Percentiles rank a stretch among this genome's conserved stretches.
phyloP scores from a whole-genome alignment of 2,797 vertebrate genomes.

The Enteromius mattozi region DNA sequence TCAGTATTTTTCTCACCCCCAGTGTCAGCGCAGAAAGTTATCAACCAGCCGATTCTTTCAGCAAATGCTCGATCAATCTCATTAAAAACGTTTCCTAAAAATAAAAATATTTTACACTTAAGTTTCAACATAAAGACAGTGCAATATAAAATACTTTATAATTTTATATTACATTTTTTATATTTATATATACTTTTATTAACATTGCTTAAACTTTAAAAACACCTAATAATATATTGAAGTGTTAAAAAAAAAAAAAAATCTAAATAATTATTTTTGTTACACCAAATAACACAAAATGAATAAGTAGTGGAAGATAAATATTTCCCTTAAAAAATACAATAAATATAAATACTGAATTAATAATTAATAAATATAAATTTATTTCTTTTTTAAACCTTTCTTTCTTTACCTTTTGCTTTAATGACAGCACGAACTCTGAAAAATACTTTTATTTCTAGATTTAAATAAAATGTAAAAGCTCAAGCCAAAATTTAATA shows the following conservation, averaged over 20 bases:
- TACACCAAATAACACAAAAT: neutral
- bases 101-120: neutral
- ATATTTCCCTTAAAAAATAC: neutral
- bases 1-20: conserved; percentile 74
- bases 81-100: conserved; percentile 83
- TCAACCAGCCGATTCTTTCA: conserved; percentile 83
- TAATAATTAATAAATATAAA: too few relatives aligned
- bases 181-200: neutral
- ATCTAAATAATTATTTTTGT: neutral
- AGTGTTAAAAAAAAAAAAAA: neutral
- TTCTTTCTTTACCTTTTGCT: too few relatives aligned
- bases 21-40: conserved; percentile 82
- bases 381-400: too few relatives aligned
- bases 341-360: too few relatives aligned
- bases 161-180: neutral
- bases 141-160: neutral
- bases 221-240: neutral
- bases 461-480: too few relatives aligned
- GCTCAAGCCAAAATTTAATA: conserved; percentile 59
- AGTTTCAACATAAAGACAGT: neutral
- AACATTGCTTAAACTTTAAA: neutral
- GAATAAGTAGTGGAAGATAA: neutral
- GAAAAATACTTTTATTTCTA: too few relatives aligned
- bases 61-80: conserved; percentile 83
- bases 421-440: too few relatives aligned